Percentiles rank a stretch among this genome's conserved stretches.
Conservation (phyloP, 2,113 vertebrate species). For the Gopherus evgoodei region DNA sequence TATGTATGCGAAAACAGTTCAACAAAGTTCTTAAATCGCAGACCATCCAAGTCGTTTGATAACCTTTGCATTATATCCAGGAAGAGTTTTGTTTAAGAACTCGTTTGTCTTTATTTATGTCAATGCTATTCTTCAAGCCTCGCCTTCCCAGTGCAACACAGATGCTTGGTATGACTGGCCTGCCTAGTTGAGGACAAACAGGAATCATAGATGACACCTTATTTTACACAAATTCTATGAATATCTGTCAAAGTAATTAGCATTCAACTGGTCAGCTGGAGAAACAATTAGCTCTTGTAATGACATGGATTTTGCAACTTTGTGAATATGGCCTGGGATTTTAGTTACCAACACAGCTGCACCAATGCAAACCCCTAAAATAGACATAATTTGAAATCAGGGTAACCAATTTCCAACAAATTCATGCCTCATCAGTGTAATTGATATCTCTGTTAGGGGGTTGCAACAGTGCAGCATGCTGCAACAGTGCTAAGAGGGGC, state of each 20-base stretch:
- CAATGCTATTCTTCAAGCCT: not conserved
- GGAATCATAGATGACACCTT: conserved; percentile 10
- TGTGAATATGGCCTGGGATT: not conserved
- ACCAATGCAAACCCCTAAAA: no score
- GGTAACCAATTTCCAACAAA: not conserved
- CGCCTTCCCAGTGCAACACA: not conserved
- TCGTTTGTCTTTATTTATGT: not conserved
- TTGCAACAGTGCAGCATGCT: not conserved
- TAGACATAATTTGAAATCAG: not conserved
- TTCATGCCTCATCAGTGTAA: not conserved
- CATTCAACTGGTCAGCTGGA: not conserved
- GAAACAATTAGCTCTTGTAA: conserved; percentile 30
- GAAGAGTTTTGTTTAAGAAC: fast-evolving
- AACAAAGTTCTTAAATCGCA: not conserved
- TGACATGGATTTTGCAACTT: conserved; percentile 21
- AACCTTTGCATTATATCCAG: not conserved
- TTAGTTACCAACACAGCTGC: conserved; percentile 4
- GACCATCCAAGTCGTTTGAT: not conserved
- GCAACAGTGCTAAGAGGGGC: not conserved
- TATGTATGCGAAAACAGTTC: not conserved
- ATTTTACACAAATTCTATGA: not conserved
- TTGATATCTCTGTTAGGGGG: not conserved
- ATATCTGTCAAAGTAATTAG: not conserved
- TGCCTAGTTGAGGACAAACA: not conserved
- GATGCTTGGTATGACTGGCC: not conserved